Conservation (phyloP, 1,140 invertebrate genomes). For the Euura lappo region DNA sequence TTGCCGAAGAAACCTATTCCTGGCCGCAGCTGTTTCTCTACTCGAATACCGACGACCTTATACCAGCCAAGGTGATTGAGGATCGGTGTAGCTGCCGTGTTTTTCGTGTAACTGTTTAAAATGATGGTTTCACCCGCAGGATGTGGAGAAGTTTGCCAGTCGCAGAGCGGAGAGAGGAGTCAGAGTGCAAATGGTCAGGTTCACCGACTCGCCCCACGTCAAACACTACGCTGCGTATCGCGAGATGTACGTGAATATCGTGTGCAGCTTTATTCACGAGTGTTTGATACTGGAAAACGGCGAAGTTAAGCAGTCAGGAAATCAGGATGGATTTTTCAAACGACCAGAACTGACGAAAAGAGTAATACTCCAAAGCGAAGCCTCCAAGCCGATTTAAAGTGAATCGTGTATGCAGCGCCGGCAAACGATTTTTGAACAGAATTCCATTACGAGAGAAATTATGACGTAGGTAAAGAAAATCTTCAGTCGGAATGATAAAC, state of each 20-base stretch:
- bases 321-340: neutral
- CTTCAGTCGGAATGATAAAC: neutral
- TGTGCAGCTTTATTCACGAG: slow-evolving; percentile 67
- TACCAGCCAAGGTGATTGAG: slow-evolving; percentile 57
- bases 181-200: slow-evolving; percentile 66
- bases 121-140: slow-evolving; percentile 40
- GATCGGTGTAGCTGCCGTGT: neutral
- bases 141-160: slow-evolving; percentile 68
- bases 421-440: neutral
- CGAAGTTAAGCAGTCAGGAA: neutral
- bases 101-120: too few species aligned
- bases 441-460: neutral
- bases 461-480: neutral
- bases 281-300: slow-evolving; percentile 50
- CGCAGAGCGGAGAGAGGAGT: slow-evolving; percentile 67
- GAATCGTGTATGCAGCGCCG: too few species aligned
- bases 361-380: slow-evolving; percentile 42
- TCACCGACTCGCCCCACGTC: slow-evolving; percentile 74
- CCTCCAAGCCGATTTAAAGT: slow-evolving; percentile 16
- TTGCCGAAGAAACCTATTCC: slow-evolving; percentile 57
- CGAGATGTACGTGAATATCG: slow-evolving; percentile 67
- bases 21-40: slow-evolving; percentile 79
- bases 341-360: slow-evolving; percentile 36
- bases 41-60: slow-evolving; percentile 72
- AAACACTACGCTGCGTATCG: slow-evolving; percentile 69